These are phyloP conservation scores for Orthonevra nobilis DNA, from an alignment of 2,888 invertebrate genomes.

Conservation along the genomic window DNA sequence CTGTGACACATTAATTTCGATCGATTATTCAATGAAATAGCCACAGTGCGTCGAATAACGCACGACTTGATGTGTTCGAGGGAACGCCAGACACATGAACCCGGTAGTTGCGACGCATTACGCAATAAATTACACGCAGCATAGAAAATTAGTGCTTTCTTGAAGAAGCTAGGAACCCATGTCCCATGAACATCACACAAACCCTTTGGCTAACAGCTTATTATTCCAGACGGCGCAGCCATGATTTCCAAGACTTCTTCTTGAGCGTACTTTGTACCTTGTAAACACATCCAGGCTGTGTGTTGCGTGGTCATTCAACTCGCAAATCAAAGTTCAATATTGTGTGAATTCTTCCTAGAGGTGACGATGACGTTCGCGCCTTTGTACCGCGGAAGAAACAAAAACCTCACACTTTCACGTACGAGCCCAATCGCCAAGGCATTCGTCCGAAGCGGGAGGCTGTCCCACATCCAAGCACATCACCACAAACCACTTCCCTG, in stretches of 20 bases:
- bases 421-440: conserved; percentile 40
- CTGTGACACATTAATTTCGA: conserved; percentile 60
- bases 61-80: conserved; percentile 14
- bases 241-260: conserved; percentile 64
- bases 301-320: conserved; percentile 54
- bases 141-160: conserved; percentile 45
- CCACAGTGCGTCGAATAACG: conserved; percentile 22
- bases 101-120: conserved; percentile 61
- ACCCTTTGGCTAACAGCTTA: conserved; percentile 44
- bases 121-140: conserved; percentile 67
- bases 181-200: conserved; percentile 17
- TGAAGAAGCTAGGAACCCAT: no score
- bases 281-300: no score
- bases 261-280: no score
- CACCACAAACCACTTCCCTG: background rate
- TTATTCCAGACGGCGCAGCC: conserved; percentile 64
- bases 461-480: conserved; percentile 48
- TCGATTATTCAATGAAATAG: conserved; percentile 62
- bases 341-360: conserved; percentile 43
- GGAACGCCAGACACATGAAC: conserved; percentile 62
- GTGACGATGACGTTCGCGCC: conserved; percentile 11
- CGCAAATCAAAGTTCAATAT: conserved; percentile 50
- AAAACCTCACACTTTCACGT: conserved; percentile 70
- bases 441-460: conserved; percentile 28
- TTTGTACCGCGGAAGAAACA: conserved; percentile 40